Evolutionary conservation across 2,113 vertebrate species (phyloP).

Genomic region (Terrapene triunguis): DNA sequence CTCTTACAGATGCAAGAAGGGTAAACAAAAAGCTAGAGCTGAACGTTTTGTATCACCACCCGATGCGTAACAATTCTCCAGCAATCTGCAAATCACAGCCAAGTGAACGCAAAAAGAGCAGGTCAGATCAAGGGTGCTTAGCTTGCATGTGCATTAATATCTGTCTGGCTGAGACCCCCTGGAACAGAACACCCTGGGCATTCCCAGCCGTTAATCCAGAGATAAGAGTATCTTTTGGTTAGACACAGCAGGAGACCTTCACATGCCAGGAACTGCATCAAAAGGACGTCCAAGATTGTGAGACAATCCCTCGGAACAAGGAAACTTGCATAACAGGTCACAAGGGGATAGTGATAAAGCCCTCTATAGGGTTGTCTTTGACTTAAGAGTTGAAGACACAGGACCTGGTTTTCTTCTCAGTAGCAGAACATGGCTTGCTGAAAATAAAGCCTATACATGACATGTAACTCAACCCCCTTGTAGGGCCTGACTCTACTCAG

Average conservation of each 20-base stretch:
- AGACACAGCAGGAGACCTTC: neutral
- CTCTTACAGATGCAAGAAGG: neutral
- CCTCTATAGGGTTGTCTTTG: neutral
- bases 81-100: neutral
- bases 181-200: neutral
- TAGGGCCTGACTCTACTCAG: no score
- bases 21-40: neutral
- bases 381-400: neutral
- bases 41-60: neutral
- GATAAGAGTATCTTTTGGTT: neutral
- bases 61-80: neutral
- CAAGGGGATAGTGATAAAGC: fast-evolving
- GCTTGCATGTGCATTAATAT: neutral
- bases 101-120: neutral
- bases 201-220: neutral
- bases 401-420: neutral
- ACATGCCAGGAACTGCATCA: neutral
- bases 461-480: neutral
- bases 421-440: neutral
- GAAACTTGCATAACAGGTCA: neutral
- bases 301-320: neutral
- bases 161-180: neutral
- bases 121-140: neutral
- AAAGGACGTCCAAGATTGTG: neutral
- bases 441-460: neutral